Evolutionary conservation across 2,888 invertebrate species (phyloP).

Genomic region (Melinopterus prodromus): DNA sequence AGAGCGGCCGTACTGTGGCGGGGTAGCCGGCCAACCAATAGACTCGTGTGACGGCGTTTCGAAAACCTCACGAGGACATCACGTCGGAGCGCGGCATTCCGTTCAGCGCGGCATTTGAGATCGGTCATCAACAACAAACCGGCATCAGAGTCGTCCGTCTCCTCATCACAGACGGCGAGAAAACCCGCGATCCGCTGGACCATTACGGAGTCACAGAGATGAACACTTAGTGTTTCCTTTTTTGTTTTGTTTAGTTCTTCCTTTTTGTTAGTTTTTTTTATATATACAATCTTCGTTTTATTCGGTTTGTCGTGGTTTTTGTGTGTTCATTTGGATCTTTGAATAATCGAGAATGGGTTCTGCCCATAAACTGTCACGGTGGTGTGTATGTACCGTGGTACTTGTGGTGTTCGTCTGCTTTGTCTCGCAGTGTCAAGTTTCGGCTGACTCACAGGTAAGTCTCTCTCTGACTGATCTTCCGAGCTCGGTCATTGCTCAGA

Average conservation of each 20-base stretch:
- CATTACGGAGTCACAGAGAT: conserved; percentile 29
- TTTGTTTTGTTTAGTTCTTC: neutral
- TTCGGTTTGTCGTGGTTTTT: conserved; percentile 34
- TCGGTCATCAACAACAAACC: conserved; percentile 38
- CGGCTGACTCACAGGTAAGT: conserved; percentile 42
- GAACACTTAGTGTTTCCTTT: neutral
- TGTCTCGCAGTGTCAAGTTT: conserved; percentile 40
- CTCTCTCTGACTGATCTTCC: conserved; percentile 11
- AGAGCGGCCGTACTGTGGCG: neutral
- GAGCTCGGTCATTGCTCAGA: conserved; percentile 8
- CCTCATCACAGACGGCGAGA: conserved; percentile 19
- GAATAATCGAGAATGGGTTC: conserved; percentile 41
- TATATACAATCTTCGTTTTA: too few species aligned
- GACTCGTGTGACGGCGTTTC: conserved; percentile 32
- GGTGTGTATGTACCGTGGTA: conserved; percentile 42
- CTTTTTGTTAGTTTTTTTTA: neutral
- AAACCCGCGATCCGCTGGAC: conserved; percentile 31
- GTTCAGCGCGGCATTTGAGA: conserved; percentile 45
- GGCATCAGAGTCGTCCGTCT: neutral
- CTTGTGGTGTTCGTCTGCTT: conserved; percentile 38
- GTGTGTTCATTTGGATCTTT: conserved; percentile 40
- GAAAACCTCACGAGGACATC: conserved; percentile 40
- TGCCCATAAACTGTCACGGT: conserved; percentile 44
- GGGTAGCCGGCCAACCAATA: conserved; percentile 31
- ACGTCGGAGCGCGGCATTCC: conserved; percentile 39